phyloP scores from a whole-genome alignment of 1,140 invertebrate genomes.

The Zeugodacus cucurbitae region DNA sequence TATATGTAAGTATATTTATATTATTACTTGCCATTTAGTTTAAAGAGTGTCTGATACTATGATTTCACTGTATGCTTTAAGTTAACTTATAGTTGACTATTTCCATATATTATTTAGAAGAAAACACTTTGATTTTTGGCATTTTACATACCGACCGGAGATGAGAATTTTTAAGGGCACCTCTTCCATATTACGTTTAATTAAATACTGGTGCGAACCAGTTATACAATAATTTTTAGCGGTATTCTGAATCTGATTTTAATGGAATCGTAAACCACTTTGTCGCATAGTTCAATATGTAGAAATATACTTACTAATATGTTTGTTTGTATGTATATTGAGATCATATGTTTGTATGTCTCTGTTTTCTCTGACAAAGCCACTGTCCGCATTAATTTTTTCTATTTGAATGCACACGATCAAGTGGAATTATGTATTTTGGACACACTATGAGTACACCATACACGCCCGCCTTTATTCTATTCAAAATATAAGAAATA shows the following conservation, averaged over 20 bases:
- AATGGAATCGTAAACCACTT: neutral
- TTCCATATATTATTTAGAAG: neutral
- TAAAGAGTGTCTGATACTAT: neutral
- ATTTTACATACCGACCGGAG: neutral
- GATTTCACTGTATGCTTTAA: neutral
- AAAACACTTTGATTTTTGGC: neutral
- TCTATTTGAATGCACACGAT: slow-evolving; percentile 10
- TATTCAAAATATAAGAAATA: neutral
- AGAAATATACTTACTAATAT: neutral
- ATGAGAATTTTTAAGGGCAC: neutral
- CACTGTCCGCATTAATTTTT: neutral
- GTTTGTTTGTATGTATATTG: neutral
- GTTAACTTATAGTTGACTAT: neutral
- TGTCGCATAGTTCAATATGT: neutral
- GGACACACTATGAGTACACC: neutral
- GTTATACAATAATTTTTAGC: neutral
- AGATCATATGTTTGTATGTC: neutral
- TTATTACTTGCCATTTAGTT: neutral
- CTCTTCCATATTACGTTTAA: slow-evolving; percentile 29
- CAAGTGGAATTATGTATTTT: neutral
- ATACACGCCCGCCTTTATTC: neutral
- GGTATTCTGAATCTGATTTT: neutral
- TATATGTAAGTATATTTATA: neutral
- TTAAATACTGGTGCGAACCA: neutral
- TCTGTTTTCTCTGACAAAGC: neutral